These are phyloP conservation scores for Tillus elongatus DNA, from an alignment of 2,888 invertebrate genomes.

Conservation along the genomic window DNA sequence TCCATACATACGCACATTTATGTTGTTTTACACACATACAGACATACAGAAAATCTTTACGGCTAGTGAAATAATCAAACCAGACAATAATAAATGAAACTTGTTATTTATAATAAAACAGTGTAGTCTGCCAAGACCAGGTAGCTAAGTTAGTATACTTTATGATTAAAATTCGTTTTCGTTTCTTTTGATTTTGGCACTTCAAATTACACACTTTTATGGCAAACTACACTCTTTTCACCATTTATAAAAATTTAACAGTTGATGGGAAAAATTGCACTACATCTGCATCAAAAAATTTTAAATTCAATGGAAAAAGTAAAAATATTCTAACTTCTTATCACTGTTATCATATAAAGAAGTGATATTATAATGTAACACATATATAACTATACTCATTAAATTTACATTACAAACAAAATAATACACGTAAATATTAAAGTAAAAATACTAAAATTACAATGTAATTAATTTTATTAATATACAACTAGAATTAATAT, in stretches of 20 bases:
- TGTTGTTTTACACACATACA: slow-evolving; percentile 41
- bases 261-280: no score
- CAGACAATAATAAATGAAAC: slow-evolving; percentile 9
- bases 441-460: no score
- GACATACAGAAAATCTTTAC: slow-evolving; percentile 40
- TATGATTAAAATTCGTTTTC: slow-evolving; percentile 29
- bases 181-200: slow-evolving; percentile 26
- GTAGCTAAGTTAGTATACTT: slow-evolving; percentile 21
- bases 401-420: no score
- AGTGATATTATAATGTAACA: no score
- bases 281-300: no score
- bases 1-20: slow-evolving; percentile 42
- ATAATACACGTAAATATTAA: no score
- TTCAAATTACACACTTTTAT: slow-evolving; percentile 15
- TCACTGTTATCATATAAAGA: no score
- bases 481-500: slow-evolving; percentile 19
- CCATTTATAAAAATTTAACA: no score
- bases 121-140: slow-evolving; percentile 18
- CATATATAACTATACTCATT: no score
- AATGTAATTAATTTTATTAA: slow-evolving; percentile 13
- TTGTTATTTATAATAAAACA: slow-evolving; percentile 19
- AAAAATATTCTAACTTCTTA: no score
- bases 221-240: slow-evolving; percentile 22
- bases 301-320: no score
- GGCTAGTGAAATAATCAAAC: slow-evolving; percentile 21